A percentile compares a stretch with the other conserved stretches of the same genome.
phyloP scores from a whole-genome alignment of 2,797 vertebrate genomes.

The Hoplostethus mediterraneus region DNA sequence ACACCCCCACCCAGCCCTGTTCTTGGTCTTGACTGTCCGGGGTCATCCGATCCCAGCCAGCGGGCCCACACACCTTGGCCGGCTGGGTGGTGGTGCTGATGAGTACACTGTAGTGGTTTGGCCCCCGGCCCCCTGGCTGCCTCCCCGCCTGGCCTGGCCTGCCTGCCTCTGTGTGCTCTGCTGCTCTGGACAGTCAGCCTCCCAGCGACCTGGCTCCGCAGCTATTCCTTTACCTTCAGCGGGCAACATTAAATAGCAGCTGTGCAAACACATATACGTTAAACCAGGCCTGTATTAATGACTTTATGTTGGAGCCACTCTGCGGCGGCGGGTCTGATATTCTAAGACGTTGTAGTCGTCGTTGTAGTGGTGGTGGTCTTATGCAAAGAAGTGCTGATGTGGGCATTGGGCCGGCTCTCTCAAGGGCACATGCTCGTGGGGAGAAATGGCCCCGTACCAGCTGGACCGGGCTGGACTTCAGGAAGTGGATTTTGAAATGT shows the following conservation, averaged over 20 bases:
- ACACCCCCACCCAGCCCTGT: constrained; percentile 6
- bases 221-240: constrained; percentile 68
- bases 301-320: constrained; percentile 76
- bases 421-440: constrained; percentile 57
- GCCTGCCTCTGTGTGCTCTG: constrained; percentile 65
- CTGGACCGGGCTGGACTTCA: constrained; percentile 62
- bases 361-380: constrained; percentile 73
- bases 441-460: constrained; percentile 64
- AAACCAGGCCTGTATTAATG: constrained; percentile 69
- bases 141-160: constrained; percentile 44
- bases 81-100: constrained; percentile 81
- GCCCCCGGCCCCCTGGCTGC: constrained; percentile 52
- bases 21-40: constrained; percentile 49
- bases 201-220: constrained; percentile 47
- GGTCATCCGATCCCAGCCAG: constrained; percentile 69
- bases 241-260: constrained; percentile 71
- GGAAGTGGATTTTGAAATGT: constrained; percentile 71
- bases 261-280: constrained; percentile 83
- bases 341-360: constrained; percentile 63
- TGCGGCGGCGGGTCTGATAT: constrained; percentile 59
- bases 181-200: constrained; percentile 71
- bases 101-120: constrained; percentile 83
- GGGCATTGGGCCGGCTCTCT: constrained; percentile 39
- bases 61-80: constrained; percentile 85
- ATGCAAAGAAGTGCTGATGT: constrained; percentile 72